Percentiles rank a stretch among this genome's conserved stretches.
phyloP scores from a whole-genome alignment of 2,113 vertebrate species.

The Chloropsis cyanopogon region DNA sequence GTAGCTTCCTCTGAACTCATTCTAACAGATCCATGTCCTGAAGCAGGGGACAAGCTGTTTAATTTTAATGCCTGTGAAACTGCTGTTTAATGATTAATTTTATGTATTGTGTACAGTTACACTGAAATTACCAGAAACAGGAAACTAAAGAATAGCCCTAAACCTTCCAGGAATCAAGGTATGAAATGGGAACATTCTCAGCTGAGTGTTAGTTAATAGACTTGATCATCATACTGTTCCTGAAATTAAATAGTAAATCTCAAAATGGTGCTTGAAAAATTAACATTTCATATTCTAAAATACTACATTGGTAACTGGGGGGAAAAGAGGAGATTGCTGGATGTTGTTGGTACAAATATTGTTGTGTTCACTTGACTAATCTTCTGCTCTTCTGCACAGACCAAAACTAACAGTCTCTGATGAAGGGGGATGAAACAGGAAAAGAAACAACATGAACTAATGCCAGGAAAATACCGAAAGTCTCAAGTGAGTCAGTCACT shows the following conservation, averaged over 20 bases:
- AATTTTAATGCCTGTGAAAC: background rate
- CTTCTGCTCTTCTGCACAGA: background rate
- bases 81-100: background rate
- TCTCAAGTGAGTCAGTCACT: background rate
- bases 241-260: constrained; percentile 17
- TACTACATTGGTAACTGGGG: background rate
- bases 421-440: background rate
- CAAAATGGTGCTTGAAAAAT: constrained; percentile 3
- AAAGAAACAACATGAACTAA: background rate
- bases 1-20: background rate
- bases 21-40: background rate
- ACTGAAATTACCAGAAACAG: background rate
- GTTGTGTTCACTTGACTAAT: background rate
- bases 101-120: background rate
- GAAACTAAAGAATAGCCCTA: background rate
- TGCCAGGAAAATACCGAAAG: background rate
- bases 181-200: background rate
- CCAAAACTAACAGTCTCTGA: background rate
- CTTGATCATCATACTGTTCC: background rate
- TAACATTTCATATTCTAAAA: background rate
- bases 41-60: background rate
- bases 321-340: background rate
- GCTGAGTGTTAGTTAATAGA: background rate
- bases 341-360: background rate
- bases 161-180: background rate